phyloP scores from a whole-genome alignment of 2,113 vertebrate species.

The Ciconia boyciana region DNA sequence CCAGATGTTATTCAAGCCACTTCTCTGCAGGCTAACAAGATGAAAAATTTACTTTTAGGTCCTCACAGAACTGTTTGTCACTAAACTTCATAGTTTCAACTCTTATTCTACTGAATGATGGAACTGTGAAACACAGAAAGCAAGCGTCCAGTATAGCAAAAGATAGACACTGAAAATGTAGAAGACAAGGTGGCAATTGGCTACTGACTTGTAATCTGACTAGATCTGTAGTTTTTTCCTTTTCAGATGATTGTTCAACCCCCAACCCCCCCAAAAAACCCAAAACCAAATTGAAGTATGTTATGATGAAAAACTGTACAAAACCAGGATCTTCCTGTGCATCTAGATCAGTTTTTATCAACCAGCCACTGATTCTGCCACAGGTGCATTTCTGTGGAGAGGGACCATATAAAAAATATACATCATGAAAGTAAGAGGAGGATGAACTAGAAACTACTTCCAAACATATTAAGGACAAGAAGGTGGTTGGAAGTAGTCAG shows the following conservation, averaged over 20 bases:
- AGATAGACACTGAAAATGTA: not conserved
- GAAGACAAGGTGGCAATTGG: not conserved
- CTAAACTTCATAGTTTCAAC: not conserved
- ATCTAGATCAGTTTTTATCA: not conserved
- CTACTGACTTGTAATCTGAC: not conserved
- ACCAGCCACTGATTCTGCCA: not conserved
- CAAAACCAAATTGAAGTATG: not conserved
- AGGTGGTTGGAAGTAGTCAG: not conserved
- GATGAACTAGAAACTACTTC: not conserved
- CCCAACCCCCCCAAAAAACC: not conserved
- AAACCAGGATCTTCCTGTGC: not conserved
- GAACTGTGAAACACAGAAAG: not conserved
- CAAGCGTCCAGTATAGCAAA: not conserved
- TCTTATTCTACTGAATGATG: not conserved
- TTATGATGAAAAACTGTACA: not conserved
- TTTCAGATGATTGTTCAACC: not conserved
- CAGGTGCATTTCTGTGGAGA: not conserved
- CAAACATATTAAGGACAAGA: not conserved
- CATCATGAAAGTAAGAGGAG: not conserved
- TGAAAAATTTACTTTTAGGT: not conserved
- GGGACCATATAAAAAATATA: not conserved
- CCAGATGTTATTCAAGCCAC: not conserved
- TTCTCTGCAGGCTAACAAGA: not conserved
- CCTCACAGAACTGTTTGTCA: not conserved
- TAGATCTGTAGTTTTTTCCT: not conserved